A percentile compares a stretch with the other conserved stretches of the same genome.
Evolutionary conservation across 2,888 invertebrate genomes (phyloP).

Genomic region (Pseudoips prasinana): DNA sequence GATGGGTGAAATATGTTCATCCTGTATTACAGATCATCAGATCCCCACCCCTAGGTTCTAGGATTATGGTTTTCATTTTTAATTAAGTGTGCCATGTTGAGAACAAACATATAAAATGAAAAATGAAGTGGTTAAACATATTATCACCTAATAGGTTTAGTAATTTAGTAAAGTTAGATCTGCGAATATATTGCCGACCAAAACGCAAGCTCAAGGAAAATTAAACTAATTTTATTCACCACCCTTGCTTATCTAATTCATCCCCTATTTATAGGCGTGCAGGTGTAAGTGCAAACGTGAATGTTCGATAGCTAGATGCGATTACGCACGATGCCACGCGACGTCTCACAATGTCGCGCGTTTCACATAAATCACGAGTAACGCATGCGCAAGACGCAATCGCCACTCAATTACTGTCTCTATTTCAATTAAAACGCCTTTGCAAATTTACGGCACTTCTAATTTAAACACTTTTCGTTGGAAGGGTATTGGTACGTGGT

Average conservation of each 20-base stretch:
- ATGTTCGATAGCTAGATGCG: constrained; percentile 55
- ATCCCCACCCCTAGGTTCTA: no score
- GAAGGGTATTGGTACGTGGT: constrained; percentile 19
- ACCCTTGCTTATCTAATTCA: constrained; percentile 22
- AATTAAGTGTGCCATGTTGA: no score
- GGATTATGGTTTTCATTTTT: no score
- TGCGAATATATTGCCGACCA: no score
- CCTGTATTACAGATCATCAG: no score
- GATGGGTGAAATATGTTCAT: no score
- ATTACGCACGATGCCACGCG: constrained; percentile 20
- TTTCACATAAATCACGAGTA: constrained; percentile 53
- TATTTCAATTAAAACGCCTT: constrained; percentile 79
- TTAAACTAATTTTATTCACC: constrained; percentile 22
- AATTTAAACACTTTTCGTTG: constrained; percentile 58
- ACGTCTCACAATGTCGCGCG: no score
- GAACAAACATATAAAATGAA: no score
- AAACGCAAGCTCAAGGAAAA: constrained; percentile 1
- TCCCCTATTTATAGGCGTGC: constrained; percentile 41
- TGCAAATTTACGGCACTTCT: constrained; percentile 65
- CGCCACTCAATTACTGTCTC: constrained; percentile 67
- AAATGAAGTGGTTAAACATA: no score
- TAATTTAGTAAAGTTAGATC: no score
- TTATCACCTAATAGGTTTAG: no score
- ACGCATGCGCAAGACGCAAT: constrained; percentile 61
- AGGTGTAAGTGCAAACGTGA: constrained; percentile 50